phyloP scores from a whole-genome alignment of 2,113 vertebrate species.

The Taurulus bubalis region DNA sequence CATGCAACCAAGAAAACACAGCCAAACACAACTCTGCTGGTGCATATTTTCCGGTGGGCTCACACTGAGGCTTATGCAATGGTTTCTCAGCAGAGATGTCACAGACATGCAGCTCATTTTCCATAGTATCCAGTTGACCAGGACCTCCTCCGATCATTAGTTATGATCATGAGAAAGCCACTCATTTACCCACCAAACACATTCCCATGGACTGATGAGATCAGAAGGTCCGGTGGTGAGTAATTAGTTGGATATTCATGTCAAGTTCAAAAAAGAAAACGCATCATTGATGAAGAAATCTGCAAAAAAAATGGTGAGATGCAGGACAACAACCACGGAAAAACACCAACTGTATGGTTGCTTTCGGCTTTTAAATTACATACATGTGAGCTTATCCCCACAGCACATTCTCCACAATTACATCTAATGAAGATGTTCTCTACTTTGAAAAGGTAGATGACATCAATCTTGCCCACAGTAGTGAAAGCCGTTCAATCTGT shows the following conservation, averaged over 20 bases:
- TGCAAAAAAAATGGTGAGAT: neutral
- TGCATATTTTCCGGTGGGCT: neutral
- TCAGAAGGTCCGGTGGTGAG: neutral
- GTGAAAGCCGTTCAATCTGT: neutral
- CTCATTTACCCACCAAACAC: neutral
- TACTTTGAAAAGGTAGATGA: neutral
- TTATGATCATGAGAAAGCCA: neutral
- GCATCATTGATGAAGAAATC: neutral
- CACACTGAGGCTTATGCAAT: neutral
- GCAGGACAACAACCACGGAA: neutral
- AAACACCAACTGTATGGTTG: neutral
- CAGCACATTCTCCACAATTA: constrained; percentile 35
- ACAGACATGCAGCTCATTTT: neutral
- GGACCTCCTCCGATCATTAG: neutral
- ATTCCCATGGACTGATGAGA: neutral
- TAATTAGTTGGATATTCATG: neutral
- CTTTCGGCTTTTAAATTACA: constrained; percentile 14
- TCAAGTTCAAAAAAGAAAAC: neutral
- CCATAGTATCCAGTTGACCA: neutral
- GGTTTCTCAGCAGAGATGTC: constrained; percentile 11
- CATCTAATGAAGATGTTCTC: neutral
- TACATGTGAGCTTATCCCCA: neutral
- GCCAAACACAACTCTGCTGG: neutral
- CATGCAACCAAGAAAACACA: neutral
- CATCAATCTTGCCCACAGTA: too few relatives aligned